Percentiles rank a stretch among this genome's conserved stretches.
Evolutionary conservation across 2,113 vertebrate genomes (phyloP).

Genomic region (sheep (Ovis aries)): DNA sequence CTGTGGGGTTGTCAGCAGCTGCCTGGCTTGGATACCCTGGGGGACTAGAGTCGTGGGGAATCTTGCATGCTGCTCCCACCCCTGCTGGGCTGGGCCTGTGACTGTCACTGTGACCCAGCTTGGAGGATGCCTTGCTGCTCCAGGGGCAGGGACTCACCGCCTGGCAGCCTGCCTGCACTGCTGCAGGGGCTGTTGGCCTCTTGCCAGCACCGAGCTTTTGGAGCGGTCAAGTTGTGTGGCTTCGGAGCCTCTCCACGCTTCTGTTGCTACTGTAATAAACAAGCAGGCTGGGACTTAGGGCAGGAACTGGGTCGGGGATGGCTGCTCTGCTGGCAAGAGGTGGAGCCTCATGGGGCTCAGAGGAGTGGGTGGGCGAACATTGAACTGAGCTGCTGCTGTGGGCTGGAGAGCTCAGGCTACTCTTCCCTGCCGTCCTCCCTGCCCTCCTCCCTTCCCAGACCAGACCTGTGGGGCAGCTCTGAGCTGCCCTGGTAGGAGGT

Average conservation of each 20-base stretch:
- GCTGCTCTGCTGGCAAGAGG: neutral
- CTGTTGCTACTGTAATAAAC: neutral
- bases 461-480: neutral
- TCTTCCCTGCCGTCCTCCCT: neutral
- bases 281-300: conserved; percentile 35
- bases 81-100: neutral
- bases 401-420: neutral
- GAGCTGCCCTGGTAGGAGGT: neutral
- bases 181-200: neutral
- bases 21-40: neutral
- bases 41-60: neutral
- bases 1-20: neutral
- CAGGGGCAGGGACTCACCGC: neutral
- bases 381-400: neutral
- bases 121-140: neutral
- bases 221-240: neutral
- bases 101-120: neutral
- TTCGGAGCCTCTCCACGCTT: neutral
- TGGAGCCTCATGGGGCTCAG: neutral
- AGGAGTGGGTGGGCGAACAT: neutral
- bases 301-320: conserved; percentile 18
- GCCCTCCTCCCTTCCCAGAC: neutral
- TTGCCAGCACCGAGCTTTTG: neutral
- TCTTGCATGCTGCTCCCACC: neutral
- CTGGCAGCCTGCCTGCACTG: neutral